Evolutionary conservation across 2,113 vertebrate genomes (phyloP), one percentile per base, ranked within the genome.

Genomic region (Rhynchomys soricoides): DNA sequence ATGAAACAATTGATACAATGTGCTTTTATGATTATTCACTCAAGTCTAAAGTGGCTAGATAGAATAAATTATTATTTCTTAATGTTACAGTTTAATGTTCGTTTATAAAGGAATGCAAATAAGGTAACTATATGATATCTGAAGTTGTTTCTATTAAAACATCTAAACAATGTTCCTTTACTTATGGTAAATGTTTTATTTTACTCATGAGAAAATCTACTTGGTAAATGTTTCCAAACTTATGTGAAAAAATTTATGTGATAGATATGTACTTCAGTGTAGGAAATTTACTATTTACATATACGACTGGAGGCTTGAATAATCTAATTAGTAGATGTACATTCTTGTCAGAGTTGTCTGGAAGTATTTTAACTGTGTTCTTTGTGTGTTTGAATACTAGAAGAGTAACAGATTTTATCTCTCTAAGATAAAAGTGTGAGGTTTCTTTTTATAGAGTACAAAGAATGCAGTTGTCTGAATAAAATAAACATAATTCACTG

Each of bases 41-140:
- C 3, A 57, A 90, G 13, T 64, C 12, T 89, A 15, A 74, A 0
- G n/a, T 86, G 55, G 19, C 73, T 85, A 71, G 45, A 64, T 19
- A 88, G n/a, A 86, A 86, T 86, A 31, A 59, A 55, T 82, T 94
- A 55, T 79, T 89, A 55, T 83, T 86, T n/a, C 37, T 92, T 86
- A 86, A 90, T 86, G 22, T 8, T 90, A 74, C 71, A 78, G 64
- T 52, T 50, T 90, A 74, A 59, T 83, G 3, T 82, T 82, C 59
- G 7, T 22, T 48, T 37, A 48, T 37, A 26, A 74, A 55, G 11
- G 13, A 66, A 48, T 59, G 34, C 10, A 93, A 96, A 48, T 73
- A 43, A 43, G 77, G 9, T 50, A 74, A 79, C 34, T 90, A 37
- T 64, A 22, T 26, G 74, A 34, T 43, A 34, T 70, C 29, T 37